Percentiles rank a stretch among this genome's conserved stretches.
Evolutionary conservation across 2,797 vertebrate genomes (phyloP).

Genomic region (Karalla daura): DNA sequence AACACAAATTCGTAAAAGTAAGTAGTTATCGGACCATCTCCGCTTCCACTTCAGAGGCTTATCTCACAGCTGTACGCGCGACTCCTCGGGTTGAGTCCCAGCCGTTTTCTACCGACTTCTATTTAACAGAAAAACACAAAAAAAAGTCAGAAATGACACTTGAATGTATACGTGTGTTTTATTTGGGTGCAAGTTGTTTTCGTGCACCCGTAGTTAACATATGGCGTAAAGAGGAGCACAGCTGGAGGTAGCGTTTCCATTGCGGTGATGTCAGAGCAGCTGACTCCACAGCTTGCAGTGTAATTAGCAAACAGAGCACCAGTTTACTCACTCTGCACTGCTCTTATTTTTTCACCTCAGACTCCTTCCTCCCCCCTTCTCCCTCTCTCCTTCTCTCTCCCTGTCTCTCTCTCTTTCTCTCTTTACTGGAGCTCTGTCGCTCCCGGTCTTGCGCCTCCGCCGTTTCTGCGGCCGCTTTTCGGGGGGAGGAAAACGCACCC

Average conservation of each 20-base stretch:
- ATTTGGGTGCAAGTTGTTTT: slow-evolving; percentile 73
- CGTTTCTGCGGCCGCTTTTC: slow-evolving; percentile 42
- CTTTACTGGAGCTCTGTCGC: too few species aligned
- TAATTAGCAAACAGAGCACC: slow-evolving; percentile 93
- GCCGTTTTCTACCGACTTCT: too few species aligned
- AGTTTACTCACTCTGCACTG: slow-evolving; percentile 81
- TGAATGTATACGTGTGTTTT: not conserved
- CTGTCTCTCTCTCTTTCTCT: too few species aligned
- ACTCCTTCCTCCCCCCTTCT: slow-evolving; percentile 47
- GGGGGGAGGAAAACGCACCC: slow-evolving; percentile 49
- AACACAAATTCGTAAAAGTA: too few species aligned
- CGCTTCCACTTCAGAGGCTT: slow-evolving; percentile 21
- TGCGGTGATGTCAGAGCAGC: slow-evolving; percentile 99
- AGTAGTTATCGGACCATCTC: too few species aligned
- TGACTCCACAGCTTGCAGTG: slow-evolving; percentile 98
- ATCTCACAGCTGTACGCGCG: slow-evolving; percentile 37
- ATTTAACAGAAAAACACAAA: too few species aligned
- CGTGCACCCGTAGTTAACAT: slow-evolving; percentile 90
- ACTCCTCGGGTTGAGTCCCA: slow-evolving; percentile 36
- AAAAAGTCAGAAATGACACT: slow-evolving; percentile 33
- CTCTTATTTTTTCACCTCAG: slow-evolving; percentile 68
- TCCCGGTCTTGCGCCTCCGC: too few species aligned
- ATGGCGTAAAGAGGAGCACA: slow-evolving; percentile 99
- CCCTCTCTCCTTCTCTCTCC: too few species aligned
- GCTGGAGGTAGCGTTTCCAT: slow-evolving; percentile 99